phyloP scores from a whole-genome alignment of 2,888 invertebrate genomes.

The Schrankia costaestrigalis region DNA sequence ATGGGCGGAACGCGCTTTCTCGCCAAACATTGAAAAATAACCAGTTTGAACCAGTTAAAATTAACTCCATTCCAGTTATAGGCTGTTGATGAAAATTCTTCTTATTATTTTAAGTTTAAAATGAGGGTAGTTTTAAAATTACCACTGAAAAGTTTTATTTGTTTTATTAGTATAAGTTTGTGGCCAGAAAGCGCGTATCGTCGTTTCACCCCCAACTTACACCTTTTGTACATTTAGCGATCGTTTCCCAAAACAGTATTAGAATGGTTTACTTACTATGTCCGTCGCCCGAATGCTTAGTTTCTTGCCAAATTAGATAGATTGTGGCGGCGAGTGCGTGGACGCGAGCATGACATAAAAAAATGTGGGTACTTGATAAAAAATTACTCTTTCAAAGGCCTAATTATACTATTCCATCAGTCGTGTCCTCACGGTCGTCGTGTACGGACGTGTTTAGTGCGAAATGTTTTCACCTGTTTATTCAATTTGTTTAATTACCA shows the following conservation, averaged over 20 bases:
- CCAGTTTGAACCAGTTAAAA: conserved; percentile 11
- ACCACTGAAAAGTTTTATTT: not conserved
- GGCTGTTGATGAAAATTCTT: conserved; percentile 7
- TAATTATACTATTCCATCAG: not conserved
- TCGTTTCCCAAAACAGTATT: conserved; percentile 71
- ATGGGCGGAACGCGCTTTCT: conserved; percentile 33
- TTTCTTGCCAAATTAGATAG: conserved; percentile 64
- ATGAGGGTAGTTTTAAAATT: not conserved
- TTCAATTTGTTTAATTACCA: too few relatives aligned
- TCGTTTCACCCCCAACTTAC: conserved; percentile 48
- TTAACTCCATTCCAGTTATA: conserved; percentile 9
- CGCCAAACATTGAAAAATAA: conserved; percentile 6
- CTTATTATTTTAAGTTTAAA: conserved; percentile 1
- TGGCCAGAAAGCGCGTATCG: conserved; percentile 24
- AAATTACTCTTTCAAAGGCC: conserved; percentile 1
- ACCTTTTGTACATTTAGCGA: conserved; percentile 74
- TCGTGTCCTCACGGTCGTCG: not conserved
- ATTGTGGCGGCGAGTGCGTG: conserved; percentile 31
- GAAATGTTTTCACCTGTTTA: too few relatives aligned
- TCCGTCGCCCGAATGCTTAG: conserved; percentile 51
- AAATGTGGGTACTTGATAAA: conserved; percentile 12
- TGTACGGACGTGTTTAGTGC: not conserved
- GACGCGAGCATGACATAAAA: conserved; percentile 17
- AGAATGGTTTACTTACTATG: conserved; percentile 64
- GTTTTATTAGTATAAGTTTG: not conserved